phyloP scores from a whole-genome alignment of 2,113 vertebrate genomes.

The Coracopsis vasa region DNA sequence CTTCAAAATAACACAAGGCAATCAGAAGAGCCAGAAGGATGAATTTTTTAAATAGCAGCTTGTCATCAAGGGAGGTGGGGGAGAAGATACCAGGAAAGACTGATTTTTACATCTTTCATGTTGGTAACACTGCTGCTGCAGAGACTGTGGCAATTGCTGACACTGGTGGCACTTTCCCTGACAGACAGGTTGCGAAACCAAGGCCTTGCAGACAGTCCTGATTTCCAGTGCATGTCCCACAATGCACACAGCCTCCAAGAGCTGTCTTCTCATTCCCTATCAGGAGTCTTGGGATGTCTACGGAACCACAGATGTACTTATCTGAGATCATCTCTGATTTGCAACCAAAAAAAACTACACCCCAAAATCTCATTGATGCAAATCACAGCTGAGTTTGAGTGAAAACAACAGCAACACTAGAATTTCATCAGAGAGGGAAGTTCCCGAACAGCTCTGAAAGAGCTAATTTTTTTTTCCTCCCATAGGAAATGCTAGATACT shows the following conservation, averaged over 20 bases:
- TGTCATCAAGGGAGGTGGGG: neutral
- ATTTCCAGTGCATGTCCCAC: neutral
- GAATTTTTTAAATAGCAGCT: neutral
- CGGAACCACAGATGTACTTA: neutral
- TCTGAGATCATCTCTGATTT: neutral
- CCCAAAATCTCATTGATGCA: neutral
- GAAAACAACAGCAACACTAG: neutral
- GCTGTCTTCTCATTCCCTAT: neutral
- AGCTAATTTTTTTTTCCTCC: neutral
- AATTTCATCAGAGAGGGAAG: neutral
- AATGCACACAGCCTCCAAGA: neutral
- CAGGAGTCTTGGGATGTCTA: neutral
- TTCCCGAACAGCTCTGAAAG: neutral
- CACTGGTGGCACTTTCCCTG: neutral
- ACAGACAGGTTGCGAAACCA: neutral
- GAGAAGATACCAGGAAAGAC: neutral
- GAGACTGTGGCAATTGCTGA: neutral
- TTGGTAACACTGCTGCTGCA: neutral
- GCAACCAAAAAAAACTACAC: neutral
- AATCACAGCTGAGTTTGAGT: neutral
- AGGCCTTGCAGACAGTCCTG: neutral
- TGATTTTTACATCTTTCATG: neutral
- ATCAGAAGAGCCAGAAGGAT: neutral
- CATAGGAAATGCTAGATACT: slow-evolving; percentile 17
- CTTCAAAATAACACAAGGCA: neutral